phyloP scores from a whole-genome alignment of 2,888 invertebrate genomes.

The Loripinus fragilis region DNA sequence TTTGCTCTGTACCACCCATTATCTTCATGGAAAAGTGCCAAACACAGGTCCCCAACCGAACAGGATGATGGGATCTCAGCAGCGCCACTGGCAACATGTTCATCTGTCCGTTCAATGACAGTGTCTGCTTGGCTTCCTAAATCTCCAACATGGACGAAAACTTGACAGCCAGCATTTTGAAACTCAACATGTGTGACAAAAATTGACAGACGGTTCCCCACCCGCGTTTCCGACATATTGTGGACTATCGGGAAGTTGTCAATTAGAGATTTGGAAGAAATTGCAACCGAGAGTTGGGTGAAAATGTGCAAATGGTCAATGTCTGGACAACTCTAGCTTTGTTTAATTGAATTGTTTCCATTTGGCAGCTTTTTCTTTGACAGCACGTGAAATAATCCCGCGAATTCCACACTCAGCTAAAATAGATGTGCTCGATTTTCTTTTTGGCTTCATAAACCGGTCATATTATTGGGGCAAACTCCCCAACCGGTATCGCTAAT shows the following conservation, averaged over 20 bases:
- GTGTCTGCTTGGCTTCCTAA: constrained; percentile 58
- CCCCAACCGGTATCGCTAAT: no score
- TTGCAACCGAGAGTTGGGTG: neutral
- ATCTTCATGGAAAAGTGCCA: constrained; percentile 71
- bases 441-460: no score
- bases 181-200: constrained; percentile 69
- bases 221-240: constrained; percentile 50
- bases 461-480: no score
- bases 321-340: neutral
- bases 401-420: neutral
- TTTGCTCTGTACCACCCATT: constrained; percentile 76
- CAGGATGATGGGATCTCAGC: constrained; percentile 33
- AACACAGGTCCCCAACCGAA: constrained; percentile 51
- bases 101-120: constrained; percentile 53
- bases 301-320: neutral
- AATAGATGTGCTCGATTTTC: constrained; percentile 1
- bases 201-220: constrained; percentile 56
- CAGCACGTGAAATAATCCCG: constrained; percentile 13
- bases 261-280: neutral
- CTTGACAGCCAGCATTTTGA: constrained; percentile 43
- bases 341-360: neutral
- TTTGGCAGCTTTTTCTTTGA: neutral
- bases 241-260: neutral
- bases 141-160: constrained; percentile 64
- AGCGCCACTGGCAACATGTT: constrained; percentile 41